These are phyloP conservation scores for Dyspetes luteomarginatus DNA, from an alignment of 2,888 invertebrate genomes.

Conservation along the genomic window DNA sequence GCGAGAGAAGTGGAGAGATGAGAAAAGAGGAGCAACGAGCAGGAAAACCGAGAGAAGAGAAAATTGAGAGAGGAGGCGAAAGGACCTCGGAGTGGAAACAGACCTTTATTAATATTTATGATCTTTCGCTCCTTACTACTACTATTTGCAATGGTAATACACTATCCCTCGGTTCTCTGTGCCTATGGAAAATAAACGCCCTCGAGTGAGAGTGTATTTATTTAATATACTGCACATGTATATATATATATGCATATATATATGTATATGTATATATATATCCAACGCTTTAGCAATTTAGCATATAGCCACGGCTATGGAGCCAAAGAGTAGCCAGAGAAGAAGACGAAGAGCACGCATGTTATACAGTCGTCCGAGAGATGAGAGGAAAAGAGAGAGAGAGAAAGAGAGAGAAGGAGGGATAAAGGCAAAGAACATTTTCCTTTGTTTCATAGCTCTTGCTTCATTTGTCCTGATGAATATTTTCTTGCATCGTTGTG, in stretches of 20 bases:
- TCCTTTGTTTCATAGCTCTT: slow-evolving; percentile 49
- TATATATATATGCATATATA: background rate
- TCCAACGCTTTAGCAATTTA: slow-evolving; percentile 52
- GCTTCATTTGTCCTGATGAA: slow-evolving; percentile 62
- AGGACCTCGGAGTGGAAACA: slow-evolving; percentile 75
- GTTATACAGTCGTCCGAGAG: slow-evolving; percentile 23
- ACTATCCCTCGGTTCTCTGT: background rate
- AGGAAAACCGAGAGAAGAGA: slow-evolving; percentile 18
- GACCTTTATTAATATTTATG: slow-evolving; percentile 80
- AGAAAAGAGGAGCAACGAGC: background rate
- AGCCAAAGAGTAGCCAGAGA: slow-evolving; percentile 30
- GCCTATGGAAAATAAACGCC: slow-evolving; percentile 53
- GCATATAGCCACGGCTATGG: slow-evolving; percentile 34
- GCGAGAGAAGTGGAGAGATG: slow-evolving; percentile 12
- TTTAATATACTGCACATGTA: background rate
- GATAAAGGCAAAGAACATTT: slow-evolving; percentile 23
- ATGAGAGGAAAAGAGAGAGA: slow-evolving; percentile 30
- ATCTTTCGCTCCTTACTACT: slow-evolving; percentile 75
- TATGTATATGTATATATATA: background rate
- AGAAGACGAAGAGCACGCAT: slow-evolving; percentile 18
- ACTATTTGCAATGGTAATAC: slow-evolving; percentile 79
- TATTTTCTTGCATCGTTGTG: slow-evolving; percentile 53
- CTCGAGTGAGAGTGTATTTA: slow-evolving; percentile 43
- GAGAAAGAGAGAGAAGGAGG: background rate
- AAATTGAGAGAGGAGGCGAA: slow-evolving; percentile 2